Percentiles rank a stretch among this genome's conserved stretches.
phyloP scores from a whole-genome alignment of 2,113 vertebrate species.

The Apus apus region DNA sequence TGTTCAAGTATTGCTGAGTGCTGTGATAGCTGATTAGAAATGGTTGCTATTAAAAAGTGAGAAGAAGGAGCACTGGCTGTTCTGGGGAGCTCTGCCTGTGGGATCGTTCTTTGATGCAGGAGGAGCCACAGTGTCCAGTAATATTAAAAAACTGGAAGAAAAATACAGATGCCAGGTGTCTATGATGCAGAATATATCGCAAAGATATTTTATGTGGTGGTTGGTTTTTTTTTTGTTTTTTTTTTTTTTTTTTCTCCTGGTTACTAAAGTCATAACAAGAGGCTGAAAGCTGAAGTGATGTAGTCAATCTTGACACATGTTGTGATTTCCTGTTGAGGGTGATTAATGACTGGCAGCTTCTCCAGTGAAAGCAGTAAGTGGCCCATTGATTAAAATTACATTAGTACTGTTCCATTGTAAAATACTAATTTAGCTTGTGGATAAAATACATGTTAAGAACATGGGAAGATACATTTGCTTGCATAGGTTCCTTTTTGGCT shows the following conservation, averaged over 20 bases:
- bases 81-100: neutral
- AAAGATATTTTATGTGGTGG: neutral
- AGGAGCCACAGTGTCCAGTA: neutral
- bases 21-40: neutral
- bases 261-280: neutral
- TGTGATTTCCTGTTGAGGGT: neutral
- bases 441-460: neutral
- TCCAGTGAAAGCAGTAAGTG: neutral
- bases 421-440: neutral
- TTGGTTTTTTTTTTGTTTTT: too few relatives aligned
- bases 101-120: neutral
- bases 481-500: neutral
- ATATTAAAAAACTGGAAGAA: neutral
- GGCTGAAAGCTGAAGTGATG: neutral
- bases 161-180: neutral
- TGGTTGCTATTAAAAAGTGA: neutral
- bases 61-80: neutral
- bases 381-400: neutral
- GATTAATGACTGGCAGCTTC: neutral
- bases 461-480: neutral
- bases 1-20: neutral
- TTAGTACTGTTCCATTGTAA: neutral
- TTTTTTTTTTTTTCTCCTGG: neutral
- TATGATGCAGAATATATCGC: neutral
- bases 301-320: accelerated